Evolutionary conservation across 2,888 invertebrate genomes (phyloP).

Genomic region (Drosophila koepferae): DNA sequence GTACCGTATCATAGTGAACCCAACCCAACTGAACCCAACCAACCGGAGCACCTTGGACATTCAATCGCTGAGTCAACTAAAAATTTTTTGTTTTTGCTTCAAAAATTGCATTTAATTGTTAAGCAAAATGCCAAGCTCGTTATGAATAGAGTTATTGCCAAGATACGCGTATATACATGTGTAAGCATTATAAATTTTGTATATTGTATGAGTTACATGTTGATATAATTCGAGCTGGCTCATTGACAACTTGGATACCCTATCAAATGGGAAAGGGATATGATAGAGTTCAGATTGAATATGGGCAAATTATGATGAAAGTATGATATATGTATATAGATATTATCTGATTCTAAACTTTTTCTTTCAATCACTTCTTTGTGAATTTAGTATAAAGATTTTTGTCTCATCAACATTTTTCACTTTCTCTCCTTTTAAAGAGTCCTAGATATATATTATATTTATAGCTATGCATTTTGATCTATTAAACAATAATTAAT

Average conservation of each 20-base stretch:
- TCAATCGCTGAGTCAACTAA: slow-evolving; percentile 69
- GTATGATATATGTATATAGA: background rate
- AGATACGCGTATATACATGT: slow-evolving; percentile 28
- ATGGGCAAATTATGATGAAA: too few species aligned
- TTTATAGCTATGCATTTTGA: too few species aligned
- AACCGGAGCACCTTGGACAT: slow-evolving; percentile 65
- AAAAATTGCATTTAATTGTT: slow-evolving; percentile 79
- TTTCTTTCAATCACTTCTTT: too few species aligned
- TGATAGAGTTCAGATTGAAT: background rate
- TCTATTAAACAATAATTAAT: too few species aligned
- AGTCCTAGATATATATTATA: too few species aligned
- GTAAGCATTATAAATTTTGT: slow-evolving; percentile 16
- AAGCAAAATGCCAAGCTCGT: slow-evolving; percentile 71
- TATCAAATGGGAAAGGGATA: background rate
- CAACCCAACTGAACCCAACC: slow-evolving; percentile 28
- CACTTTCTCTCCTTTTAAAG: background rate
- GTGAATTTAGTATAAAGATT: background rate
- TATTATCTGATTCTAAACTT: too few species aligned
- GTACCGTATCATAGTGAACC: slow-evolving; percentile 5
- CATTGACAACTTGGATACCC: slow-evolving; percentile 68
- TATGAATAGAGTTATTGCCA: slow-evolving; percentile 44
- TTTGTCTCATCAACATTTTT: background rate
- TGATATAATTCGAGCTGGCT: slow-evolving; percentile 49
- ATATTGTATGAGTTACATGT: slow-evolving; percentile 34
- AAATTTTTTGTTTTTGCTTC: slow-evolving; percentile 39